Percentiles rank a stretch among this genome's conserved stretches.
phyloP scores from a whole-genome alignment of 2,113 vertebrate species.

The Strix aluco region DNA sequence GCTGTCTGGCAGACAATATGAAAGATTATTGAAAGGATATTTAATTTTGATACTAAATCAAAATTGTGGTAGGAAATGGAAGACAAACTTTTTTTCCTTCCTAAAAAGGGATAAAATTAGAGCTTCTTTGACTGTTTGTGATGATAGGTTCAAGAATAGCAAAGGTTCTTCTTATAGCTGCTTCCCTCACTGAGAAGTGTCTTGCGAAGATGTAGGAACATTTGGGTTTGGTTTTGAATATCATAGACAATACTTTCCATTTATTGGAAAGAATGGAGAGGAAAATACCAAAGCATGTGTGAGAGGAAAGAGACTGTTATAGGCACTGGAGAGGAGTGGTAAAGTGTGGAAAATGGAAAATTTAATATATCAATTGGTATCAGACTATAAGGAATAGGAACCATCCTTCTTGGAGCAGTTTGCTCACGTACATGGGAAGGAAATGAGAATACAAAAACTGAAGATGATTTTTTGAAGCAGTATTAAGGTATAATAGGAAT shows the following conservation, averaged over 20 bases:
- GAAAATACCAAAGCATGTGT: not conserved
- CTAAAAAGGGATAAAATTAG: not conserved
- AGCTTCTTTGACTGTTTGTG: not conserved
- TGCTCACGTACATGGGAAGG: not conserved
- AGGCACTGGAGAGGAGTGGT: not conserved
- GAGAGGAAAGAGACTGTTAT: not conserved
- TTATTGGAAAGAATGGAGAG: not conserved
- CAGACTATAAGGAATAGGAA: not conserved
- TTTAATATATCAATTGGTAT: not conserved
- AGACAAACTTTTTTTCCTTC: not conserved
- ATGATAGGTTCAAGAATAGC: not conserved
- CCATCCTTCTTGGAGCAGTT: not conserved
- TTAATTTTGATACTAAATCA: conserved; percentile 1
- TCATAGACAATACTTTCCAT: not conserved
- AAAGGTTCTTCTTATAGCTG: not conserved
- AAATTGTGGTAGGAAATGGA: not conserved
- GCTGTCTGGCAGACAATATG: not conserved
- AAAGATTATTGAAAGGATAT: not conserved
- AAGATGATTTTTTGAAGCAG: not conserved
- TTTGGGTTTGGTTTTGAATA: not conserved
- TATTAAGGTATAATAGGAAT: not conserved
- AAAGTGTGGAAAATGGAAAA: not conserved
- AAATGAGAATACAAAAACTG: not conserved
- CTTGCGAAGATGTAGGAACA: not conserved
- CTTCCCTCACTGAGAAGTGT: not conserved